A percentile compares a stretch with the other conserved stretches of the same genome.
These are phyloP conservation scores for Papilio demoleus DNA, from an alignment of 2,888 invertebrate genomes.

Conservation along the genomic window DNA sequence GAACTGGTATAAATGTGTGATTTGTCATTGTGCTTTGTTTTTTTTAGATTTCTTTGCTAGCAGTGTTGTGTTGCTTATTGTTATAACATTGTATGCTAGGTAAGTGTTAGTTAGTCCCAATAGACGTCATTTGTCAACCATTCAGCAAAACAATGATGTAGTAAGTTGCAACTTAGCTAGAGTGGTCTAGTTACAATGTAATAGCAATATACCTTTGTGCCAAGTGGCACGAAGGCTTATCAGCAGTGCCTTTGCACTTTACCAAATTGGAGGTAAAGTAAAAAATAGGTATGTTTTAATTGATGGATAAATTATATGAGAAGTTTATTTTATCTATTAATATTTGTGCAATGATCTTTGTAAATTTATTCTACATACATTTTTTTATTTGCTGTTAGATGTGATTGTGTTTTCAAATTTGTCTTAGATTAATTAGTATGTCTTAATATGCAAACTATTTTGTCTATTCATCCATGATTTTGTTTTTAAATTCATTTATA, in stretches of 20 bases:
- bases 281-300: too few species aligned
- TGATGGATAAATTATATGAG: too few species aligned
- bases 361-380: neutral
- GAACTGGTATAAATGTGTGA: constrained; percentile 85
- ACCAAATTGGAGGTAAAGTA: too few species aligned
- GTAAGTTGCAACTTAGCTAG: constrained; percentile 2
- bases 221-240: too few species aligned
- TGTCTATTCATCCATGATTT: neutral
- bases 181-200: neutral
- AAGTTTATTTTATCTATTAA: neutral
- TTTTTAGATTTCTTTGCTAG: constrained; percentile 59
- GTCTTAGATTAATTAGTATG: constrained; percentile 11
- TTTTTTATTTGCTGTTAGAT: constrained; percentile 10
- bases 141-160: neutral
- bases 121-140: constrained; percentile 20
- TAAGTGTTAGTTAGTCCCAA: constrained; percentile 30
- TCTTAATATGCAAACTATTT: neutral
- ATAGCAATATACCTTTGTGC: neutral
- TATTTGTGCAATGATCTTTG: neutral
- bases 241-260: too few species aligned
- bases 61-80: constrained; percentile 67
- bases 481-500: neutral
- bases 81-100: constrained; percentile 44
- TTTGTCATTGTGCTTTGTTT: constrained; percentile 69
- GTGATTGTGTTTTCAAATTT: constrained; percentile 14